Conservation (phyloP, 1,140 invertebrate genomes). For the Drosophila ironensis region DNA sequence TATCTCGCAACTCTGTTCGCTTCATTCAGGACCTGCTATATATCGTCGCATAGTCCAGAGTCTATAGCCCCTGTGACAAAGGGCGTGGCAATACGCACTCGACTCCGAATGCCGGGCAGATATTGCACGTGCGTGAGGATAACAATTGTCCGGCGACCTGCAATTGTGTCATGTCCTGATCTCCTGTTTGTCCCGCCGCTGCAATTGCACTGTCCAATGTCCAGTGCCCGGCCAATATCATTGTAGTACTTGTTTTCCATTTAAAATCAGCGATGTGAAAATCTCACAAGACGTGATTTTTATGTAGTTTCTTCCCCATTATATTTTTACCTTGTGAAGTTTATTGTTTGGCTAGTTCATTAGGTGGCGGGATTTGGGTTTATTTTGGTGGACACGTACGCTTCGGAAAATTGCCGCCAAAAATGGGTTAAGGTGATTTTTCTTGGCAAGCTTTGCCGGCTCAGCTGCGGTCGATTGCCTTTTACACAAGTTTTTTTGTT, state of each 20-base stretch:
- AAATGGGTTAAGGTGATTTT: conserved; percentile 19
- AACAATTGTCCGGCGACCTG: conserved; percentile 62
- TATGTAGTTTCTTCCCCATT: conserved; percentile 19
- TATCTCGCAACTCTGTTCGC: conserved; percentile 56
- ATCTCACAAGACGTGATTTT: conserved; percentile 61
- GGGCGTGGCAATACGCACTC: conserved; percentile 45
- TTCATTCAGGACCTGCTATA: conserved; percentile 49
- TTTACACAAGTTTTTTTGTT: conserved; percentile 21
- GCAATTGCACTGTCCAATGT: conserved; percentile 33
- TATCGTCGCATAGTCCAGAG: no score
- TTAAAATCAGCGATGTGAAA: conserved; percentile 70
- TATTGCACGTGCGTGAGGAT: conserved; percentile 64
- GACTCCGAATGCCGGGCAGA: conserved; percentile 22
- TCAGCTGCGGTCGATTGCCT: conserved; percentile 58
- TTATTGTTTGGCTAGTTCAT: conserved; percentile 71
- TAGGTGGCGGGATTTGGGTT: conserved; percentile 43
- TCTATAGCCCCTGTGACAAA: conserved; percentile 47
- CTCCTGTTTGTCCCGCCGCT: conserved; percentile 8
- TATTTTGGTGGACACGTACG: conserved; percentile 54
- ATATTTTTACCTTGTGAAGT: conserved; percentile 24
- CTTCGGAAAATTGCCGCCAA: conserved; percentile 49
- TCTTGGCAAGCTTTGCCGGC: conserved; percentile 50
- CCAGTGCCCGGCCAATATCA: no score
- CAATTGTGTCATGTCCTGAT: conserved; percentile 71
- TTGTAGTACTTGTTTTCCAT: conserved; percentile 10